These are phyloP conservation scores for Crypturellus tataupa DNA, from an alignment of 2,797 vertebrate species.

Conservation along the genomic window DNA sequence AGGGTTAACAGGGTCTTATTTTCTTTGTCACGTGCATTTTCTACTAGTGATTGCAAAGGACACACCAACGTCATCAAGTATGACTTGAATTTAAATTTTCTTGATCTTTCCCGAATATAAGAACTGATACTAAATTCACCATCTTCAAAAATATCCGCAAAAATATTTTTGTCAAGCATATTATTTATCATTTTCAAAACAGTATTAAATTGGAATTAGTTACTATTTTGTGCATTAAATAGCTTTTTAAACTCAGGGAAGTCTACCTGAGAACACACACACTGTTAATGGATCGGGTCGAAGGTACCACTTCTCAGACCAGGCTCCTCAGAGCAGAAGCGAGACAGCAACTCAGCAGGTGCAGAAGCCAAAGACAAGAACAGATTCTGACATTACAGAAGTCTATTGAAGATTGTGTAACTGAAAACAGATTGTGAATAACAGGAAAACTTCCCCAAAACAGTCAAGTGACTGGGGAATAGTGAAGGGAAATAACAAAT, in stretches of 20 bases:
- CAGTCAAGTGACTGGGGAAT: neutral
- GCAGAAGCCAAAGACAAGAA: neutral
- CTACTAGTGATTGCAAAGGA: neutral
- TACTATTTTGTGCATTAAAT: neutral
- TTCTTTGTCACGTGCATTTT: neutral
- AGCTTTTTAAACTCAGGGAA: neutral
- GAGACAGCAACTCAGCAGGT: neutral
- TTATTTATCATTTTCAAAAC: neutral
- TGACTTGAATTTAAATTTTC: neutral
- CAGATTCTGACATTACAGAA: neutral
- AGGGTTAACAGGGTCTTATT: constrained; percentile 5
- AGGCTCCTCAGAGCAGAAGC: accelerated
- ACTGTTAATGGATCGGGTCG: neutral
- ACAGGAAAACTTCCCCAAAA: neutral
- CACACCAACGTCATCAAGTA: neutral
- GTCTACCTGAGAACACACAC: neutral
- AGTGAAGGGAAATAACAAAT: neutral
- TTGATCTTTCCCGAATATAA: neutral
- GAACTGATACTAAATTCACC: neutral
- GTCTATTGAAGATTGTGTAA: neutral
- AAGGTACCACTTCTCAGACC: neutral
- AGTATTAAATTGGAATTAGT: neutral
- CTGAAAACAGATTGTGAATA: neutral
- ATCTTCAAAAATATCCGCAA: neutral
- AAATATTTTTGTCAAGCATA: neutral